Evolutionary conservation across 2,888 invertebrate species (phyloP), one percentile per base, ranked within the genome.

Genomic region (Lochmaea capreae): DNA sequence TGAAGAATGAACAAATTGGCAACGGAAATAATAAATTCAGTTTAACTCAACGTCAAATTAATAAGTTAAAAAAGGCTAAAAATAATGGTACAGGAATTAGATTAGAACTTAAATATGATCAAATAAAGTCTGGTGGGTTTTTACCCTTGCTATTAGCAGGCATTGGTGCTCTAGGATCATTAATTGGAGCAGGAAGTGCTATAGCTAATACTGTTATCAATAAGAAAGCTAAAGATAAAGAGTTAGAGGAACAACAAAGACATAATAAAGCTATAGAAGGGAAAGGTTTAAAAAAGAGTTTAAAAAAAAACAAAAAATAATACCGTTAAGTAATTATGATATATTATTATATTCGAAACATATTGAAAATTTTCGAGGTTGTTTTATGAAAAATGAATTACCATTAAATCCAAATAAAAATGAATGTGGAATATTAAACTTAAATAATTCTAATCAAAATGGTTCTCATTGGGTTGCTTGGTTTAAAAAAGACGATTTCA

Each of bases 391-490:
- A 39, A 58, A 57, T 57, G 57, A 67, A 67, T 57, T 67, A 67
- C 67, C 67, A 67, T 16, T 62, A 49, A 65, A 63, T 57, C 65
- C 63, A 10, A 49, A 70, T 33, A 54, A 63, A 70, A 39, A 18
- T 2, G 63, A 70, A 65, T 70, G 22, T 12, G 46, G 46, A 46
- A 46, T 46, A 46, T 46, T 46, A 46, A 46, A 46, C 46, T 46
- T 46, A 12, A 65, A 70, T 42, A 57, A 71, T 65, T 71, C 71
- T 71, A 42, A 65, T 57, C 65, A 71, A 71, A 71, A 71, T 57
- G 71, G 71, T 57, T 71, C 65, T 42, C 71, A 71, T 42, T 71
- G 71, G 71, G 58, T 57, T 43, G 71, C 71, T 6, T 71, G 71
- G 71, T 57, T 46, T 6, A 46, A 46, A 46, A 5, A 46, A 6